Conservation (phyloP, 2,888 invertebrate genomes). For the Rhingia campestris region DNA sequence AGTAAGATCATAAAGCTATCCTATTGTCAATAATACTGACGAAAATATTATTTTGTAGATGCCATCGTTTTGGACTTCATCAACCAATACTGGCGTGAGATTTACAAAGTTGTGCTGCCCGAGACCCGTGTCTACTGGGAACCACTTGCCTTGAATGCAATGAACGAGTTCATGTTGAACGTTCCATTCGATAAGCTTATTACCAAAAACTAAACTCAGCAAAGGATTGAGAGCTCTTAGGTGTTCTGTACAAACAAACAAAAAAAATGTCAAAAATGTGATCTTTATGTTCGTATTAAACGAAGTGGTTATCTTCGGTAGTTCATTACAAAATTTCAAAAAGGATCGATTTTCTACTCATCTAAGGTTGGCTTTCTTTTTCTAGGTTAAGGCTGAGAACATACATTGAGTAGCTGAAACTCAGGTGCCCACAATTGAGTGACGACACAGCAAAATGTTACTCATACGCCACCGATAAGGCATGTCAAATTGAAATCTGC, state of each 20-base stretch:
- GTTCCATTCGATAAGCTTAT: constrained; percentile 80
- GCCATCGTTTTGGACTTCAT: constrained; percentile 82
- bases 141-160: constrained; percentile 78
- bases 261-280: constrained; percentile 7
- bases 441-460: constrained; percentile 21
- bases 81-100: constrained; percentile 85
- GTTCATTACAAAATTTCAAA: neutral
- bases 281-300: constrained; percentile 19
- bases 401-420: constrained; percentile 26
- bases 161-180: constrained; percentile 80
- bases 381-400: constrained; percentile 25
- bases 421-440: too few species aligned
- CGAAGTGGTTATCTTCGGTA: constrained; percentile 9
- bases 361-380: neutral
- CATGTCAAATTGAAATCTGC: constrained; percentile 11
- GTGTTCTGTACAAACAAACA: constrained; percentile 18
- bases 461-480: constrained; percentile 35
- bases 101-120: constrained; percentile 84
- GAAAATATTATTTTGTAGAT: constrained; percentile 75
- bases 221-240: constrained; percentile 23
- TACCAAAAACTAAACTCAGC: constrained; percentile 76
- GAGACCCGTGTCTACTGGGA: constrained; percentile 80
- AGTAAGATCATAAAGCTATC: constrained; percentile 84
- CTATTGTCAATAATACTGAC: neutral
- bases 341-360: neutral